Conservation (phyloP, 2,888 invertebrate species). For the Luperina testacea region DNA sequence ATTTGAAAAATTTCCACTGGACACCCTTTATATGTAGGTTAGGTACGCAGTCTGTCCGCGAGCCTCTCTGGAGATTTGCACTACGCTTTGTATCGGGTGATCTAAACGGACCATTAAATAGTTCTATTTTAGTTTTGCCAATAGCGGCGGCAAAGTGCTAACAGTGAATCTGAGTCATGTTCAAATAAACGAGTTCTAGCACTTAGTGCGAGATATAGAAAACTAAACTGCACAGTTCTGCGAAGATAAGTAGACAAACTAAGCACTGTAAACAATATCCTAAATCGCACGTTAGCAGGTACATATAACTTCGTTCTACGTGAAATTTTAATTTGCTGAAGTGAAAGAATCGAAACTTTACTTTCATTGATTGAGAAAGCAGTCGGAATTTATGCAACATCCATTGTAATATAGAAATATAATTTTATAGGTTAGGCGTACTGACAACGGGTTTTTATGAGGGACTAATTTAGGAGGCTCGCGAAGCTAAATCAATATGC, state of each 20-base stretch:
- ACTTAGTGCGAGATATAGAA: slow-evolving; percentile 42
- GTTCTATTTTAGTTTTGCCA: slow-evolving; percentile 51
- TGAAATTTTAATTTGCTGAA: slow-evolving; percentile 63
- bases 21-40: no score
- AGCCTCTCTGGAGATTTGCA: slow-evolving; percentile 3
- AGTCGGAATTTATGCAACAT: slow-evolving; percentile 69
- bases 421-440: slow-evolving; percentile 62
- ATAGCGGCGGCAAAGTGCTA: slow-evolving; percentile 39
- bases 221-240: slow-evolving; percentile 37
- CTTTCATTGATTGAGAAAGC: slow-evolving; percentile 76
- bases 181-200: slow-evolving; percentile 45
- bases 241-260: slow-evolving; percentile 43
- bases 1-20: no score
- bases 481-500: slow-evolving; percentile 27
- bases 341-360: slow-evolving; percentile 70
- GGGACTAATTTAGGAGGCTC: slow-evolving; percentile 32
- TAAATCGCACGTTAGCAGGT: slow-evolving; percentile 44
- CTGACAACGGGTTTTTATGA: slow-evolving; percentile 48
- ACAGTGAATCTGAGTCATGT: slow-evolving; percentile 52
- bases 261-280: slow-evolving; percentile 41
- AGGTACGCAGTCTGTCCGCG: not conserved
- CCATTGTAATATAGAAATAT: slow-evolving; percentile 70
- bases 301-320: slow-evolving; percentile 24
- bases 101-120: slow-evolving; percentile 31
- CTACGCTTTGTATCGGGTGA: slow-evolving; percentile 12